Conservation (phyloP, 2,888 invertebrate species). For the Diarsia brunnea region DNA sequence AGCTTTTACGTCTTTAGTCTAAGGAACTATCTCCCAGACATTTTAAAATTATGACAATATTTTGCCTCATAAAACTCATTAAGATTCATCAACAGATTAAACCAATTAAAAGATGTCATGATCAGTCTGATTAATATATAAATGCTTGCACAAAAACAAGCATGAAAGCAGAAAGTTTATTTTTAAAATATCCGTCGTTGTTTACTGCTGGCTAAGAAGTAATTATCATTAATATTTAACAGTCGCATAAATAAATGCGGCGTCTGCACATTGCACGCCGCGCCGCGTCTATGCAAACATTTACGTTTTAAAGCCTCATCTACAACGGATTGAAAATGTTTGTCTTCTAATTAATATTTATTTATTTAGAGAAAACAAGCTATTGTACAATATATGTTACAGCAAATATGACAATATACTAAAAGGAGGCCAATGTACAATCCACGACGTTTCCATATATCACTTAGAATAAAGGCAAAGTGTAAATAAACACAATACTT, state of each 20-base stretch:
- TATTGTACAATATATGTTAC: too few species aligned
- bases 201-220: slow-evolving; percentile 13
- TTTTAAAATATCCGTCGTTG: slow-evolving; percentile 1
- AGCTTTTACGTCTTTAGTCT: slow-evolving; percentile 1
- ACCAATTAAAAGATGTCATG: not conserved
- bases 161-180: slow-evolving; percentile 12
- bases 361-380: too few species aligned
- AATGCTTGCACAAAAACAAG: not conserved
- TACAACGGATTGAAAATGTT: slow-evolving; percentile 21
- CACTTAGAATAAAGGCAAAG: too few species aligned
- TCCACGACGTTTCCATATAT: too few species aligned
- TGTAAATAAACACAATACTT: too few species aligned
- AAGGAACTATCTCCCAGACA: not conserved
- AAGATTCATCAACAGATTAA: not conserved
- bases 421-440: too few species aligned
- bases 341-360: not conserved
- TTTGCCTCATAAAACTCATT: not conserved
- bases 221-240: slow-evolving; percentile 33
- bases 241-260: slow-evolving; percentile 37
- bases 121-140: not conserved
- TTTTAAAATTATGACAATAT: not conserved
- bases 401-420: too few species aligned
- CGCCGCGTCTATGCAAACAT: slow-evolving; percentile 42
- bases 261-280: slow-evolving; percentile 29
- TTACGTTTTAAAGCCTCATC: slow-evolving; percentile 32